Conservation (phyloP, 2,888 invertebrate species). For the Digitonthophagus gazella region DNA sequence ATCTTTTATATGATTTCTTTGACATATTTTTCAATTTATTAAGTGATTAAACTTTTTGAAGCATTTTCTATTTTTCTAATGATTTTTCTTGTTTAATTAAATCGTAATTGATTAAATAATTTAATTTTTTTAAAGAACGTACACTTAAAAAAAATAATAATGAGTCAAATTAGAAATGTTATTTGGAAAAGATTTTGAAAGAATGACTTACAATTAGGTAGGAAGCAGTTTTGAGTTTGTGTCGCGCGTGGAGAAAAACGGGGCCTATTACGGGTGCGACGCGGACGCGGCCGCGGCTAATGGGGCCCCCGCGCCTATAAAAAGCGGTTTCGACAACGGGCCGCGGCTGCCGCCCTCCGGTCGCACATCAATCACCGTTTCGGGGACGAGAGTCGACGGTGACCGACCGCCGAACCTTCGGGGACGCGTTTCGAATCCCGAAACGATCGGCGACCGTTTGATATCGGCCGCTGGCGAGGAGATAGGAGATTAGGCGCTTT, state of each 20-base stretch:
- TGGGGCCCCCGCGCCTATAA: conserved; percentile 33
- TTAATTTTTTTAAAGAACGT: no score
- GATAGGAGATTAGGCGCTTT: conserved; percentile 20
- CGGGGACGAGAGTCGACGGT: conserved; percentile 29
- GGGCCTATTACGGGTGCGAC: conserved; percentile 34
- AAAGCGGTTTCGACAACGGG: conserved; percentile 36
- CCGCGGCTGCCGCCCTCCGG: conserved; percentile 31
- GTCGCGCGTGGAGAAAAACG: conserved; percentile 28
- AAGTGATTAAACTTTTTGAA: no score
- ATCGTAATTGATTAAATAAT: no score
- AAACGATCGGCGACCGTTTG: conserved; percentile 15
- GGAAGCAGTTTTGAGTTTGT: conserved; percentile 27
- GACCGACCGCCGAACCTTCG: conserved; percentile 36
- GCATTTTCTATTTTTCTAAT: no score
- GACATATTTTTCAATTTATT: no score
- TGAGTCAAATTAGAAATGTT: no score
- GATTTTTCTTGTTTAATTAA: no score
- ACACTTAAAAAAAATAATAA: no score
- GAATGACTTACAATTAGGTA: no score
- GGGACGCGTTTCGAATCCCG: conserved; percentile 31
- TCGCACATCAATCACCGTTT: conserved; percentile 37
- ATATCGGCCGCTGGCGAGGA: conserved; percentile 20
- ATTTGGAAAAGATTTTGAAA: no score
- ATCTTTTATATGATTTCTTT: no score
- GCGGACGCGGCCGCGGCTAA: conserved; percentile 34